Evolutionary conservation across 1,140 invertebrate species (phyloP), one percentile per base, ranked within the genome.

Genomic region (Drosophila serrata): DNA sequence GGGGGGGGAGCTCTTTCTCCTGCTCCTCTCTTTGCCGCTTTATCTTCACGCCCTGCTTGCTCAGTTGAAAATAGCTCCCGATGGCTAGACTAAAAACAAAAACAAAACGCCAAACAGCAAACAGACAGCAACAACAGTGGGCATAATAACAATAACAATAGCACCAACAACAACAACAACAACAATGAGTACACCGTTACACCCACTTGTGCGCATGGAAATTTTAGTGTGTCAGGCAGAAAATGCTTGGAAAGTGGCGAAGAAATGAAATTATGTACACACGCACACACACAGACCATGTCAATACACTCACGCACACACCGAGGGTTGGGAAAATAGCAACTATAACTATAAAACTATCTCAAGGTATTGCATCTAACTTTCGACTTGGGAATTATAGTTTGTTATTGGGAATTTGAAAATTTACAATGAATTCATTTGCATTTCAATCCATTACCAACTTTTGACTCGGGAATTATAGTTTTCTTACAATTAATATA

Each of bases 191-290:
- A 59, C 69, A 59, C 53, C 43, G 51, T 40, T 67, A 59, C 69
- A 48, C 51, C 65, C 69, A 72, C 69, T 72, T 72, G 69, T 27
- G 69, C 22, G 55, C 39, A 74, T 74, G 70, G 64, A 82, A 80
- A 80, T 72, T 82, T 82, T 60, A 70, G 77, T 76, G 64, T 84
- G 81, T 58, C 70, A 75, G 70, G 51, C 70, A 65, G 58, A 65
- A 73, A 81, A 82, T 63, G 58, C 55, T 62, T 68, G 64, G 60
- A 85, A 82, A 85, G 70, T 53, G 72, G 67, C 56, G n/a, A 58
- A 65, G 79, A 82, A 86, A 75, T 79, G 72, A 60, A 70, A 81
- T 75, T 78, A 74, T 82, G 68, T 51, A 62, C 53, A 67, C 9
- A 63, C 15, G 49, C 27, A 27, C 29, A 29, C 29, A 33, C 31